These are phyloP conservation scores for Aldrovandia affinis DNA, from an alignment of 2,797 vertebrate species.

Conservation along the genomic window DNA sequence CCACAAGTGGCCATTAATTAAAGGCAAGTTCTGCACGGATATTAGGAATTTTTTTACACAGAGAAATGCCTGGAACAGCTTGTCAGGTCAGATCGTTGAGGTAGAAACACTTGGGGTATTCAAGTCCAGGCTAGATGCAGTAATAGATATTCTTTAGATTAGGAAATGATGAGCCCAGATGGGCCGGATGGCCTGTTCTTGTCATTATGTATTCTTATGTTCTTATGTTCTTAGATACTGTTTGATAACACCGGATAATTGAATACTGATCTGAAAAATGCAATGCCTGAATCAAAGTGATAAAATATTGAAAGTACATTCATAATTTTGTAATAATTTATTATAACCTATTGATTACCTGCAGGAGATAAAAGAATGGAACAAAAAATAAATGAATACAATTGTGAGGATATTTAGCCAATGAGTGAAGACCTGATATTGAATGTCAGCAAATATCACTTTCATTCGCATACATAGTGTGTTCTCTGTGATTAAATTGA, in stretches of 20 bases:
- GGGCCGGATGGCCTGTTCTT: no score
- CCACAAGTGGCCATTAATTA: no score
- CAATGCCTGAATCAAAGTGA: not conserved
- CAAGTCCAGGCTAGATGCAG: no score
- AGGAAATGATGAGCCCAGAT: no score
- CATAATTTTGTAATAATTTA: not conserved
- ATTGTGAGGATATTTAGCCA: not conserved
- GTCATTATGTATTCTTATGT: no score
- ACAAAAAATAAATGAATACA: not conserved
- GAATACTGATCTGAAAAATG: not conserved
- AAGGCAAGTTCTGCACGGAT: no score
- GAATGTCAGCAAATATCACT: not conserved
- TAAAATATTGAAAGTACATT: not conserved
- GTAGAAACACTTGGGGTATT: no score
- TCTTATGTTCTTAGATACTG: not conserved
- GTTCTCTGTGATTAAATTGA: not conserved
- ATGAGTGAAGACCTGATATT: not conserved
- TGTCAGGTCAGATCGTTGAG: no score
- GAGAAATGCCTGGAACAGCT: no score
- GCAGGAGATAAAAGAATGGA: not conserved
- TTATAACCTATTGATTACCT: not conserved
- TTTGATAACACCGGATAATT: not conserved
- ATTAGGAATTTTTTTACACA: no score
- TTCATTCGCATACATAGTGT: not conserved
- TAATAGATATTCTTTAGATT: no score